Evolutionary conservation across 2,888 invertebrate genomes (phyloP), one percentile per base, ranked within the genome.

Genomic region (Elysia crispata): DNA sequence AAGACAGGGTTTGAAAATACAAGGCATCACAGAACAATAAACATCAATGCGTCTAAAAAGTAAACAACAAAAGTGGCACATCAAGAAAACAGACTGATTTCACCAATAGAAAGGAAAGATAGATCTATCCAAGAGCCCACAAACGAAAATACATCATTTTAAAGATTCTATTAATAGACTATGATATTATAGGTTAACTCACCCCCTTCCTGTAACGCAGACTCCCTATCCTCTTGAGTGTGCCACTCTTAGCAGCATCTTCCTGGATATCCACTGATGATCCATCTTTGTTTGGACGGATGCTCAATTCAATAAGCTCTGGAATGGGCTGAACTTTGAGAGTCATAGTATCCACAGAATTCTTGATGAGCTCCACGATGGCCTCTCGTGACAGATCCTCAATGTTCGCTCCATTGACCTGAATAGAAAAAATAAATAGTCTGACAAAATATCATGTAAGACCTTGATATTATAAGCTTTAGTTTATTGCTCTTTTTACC

Each of bases 291-390:
- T 94, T 94, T 31, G 94, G 95, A 77, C 97, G 94, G 86, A 96
- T 94, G 83, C 96, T 97, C 87, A 98, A 92, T 93, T 98, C 98
- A 87, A 96, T 96, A 87, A 98, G 93, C 93, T 98, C 98, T 0
- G 97, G 96, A 85, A 98, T 97, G 62, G 97, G 97, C 93, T 98
- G 97, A 83, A 98, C 98, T 95, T 97, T 96, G 79, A 98, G 95
- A 70, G 95, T 95, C 95, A 92, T 87, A 0, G 81, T 82, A 62
- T 89, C 90, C 6, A 87, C 88, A 1, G 90, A 88, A 50, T 87
- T 87, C 62, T 87, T 85, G 87, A 98, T 98, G 91, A 98, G 94
- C 91, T 98, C 97, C 86, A 98, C 97, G 84, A 98, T 96, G 89
- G 97, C 96, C 91, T 98, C 98, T 77, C 98, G 94, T 75, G 95